Evolutionary conservation across 35 echinoderm and acorn worm species (phyloP), one percentile per base, ranked within the genome.

Genomic region (Lytechinus variegatus): DNA sequence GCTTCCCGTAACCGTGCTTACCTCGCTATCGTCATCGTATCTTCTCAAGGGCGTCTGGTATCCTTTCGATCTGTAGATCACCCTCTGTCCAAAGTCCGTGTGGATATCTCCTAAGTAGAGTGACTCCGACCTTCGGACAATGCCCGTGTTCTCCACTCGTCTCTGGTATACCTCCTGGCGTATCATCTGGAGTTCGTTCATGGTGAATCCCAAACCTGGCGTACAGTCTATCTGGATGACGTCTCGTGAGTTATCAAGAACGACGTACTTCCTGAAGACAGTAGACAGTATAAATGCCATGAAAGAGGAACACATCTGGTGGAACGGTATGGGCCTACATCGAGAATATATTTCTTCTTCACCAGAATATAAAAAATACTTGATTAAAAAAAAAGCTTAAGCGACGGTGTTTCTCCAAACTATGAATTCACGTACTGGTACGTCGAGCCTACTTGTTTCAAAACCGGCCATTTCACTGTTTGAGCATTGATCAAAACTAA

Each of bases 121-220:
- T 44, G 96, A 96, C 56, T 93, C 92, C 5, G 89, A 61, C 95
- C 96, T 60, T 53, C 92, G 87, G 3, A 95, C 28, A 9, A 86
- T 89, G 53, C 93, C 96, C 9, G 92, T 79, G 16, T 89, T 94
- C 21, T 96, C 66, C 51, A 92, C 66, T 27, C 92, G 28, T 93
- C 95, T 87, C 87, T 86, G 16, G 96, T 89, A 92, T 6, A 97
- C 54, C 87, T 99, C 96, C 14, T 97, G 94, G 54, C 97, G 95
- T 14, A 99, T 54, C n/a, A 99, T 54, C 94, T 99, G 96, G 10
- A 99, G 94, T 87, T 99, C 98, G 60, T 99, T 95, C 92, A 99
- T 95, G 27, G 98, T 93, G 95, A 97, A 96, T 21, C 54, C 95
- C 13, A 97, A 86, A 19, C 94, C 96, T n/a, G 94, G 95, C 12